Percentiles rank a stretch among this genome's conserved stretches.
Evolutionary conservation across 2,797 vertebrate species (phyloP).

Genomic region (Chiloscyllium punctatum): DNA sequence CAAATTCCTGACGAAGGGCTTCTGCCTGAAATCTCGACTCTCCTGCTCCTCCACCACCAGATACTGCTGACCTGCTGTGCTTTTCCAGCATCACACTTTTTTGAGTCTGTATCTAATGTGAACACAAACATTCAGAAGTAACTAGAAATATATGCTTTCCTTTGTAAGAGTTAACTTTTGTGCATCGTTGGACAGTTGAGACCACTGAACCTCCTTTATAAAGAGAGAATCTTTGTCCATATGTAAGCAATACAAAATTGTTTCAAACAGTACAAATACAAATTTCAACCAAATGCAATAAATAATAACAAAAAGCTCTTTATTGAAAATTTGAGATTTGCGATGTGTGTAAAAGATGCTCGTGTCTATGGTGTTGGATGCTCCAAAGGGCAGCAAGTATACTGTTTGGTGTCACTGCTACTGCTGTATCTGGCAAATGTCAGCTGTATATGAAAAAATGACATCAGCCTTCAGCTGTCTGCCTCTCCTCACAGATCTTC

Average conservation of each 20-base stretch:
- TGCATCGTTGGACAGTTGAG: neutral
- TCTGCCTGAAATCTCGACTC: too few species aligned
- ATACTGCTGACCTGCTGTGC: too few species aligned
- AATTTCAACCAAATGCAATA: neutral
- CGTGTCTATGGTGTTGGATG: neutral
- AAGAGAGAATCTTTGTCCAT: neutral
- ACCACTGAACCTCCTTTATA: neutral
- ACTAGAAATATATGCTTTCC: neutral
- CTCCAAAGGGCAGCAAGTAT: neutral
- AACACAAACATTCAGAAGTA: neutral
- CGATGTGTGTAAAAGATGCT: neutral
- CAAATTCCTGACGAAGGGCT: too few species aligned
- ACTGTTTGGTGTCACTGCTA: neutral
- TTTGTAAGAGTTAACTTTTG: neutral
- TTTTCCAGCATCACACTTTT: too few species aligned
- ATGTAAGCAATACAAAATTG: neutral
- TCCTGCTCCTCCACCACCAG: too few species aligned
- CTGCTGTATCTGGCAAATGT: neutral
- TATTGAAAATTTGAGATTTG: neutral
- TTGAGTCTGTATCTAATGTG: neutral
- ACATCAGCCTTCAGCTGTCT: slow-evolving; percentile 22
- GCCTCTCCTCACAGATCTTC: neutral
- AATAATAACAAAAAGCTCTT: neutral
- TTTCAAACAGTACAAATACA: neutral
- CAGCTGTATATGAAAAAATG: neutral